Conservation (phyloP, 2,113 vertebrate species). For the Penelope pileata region DNA sequence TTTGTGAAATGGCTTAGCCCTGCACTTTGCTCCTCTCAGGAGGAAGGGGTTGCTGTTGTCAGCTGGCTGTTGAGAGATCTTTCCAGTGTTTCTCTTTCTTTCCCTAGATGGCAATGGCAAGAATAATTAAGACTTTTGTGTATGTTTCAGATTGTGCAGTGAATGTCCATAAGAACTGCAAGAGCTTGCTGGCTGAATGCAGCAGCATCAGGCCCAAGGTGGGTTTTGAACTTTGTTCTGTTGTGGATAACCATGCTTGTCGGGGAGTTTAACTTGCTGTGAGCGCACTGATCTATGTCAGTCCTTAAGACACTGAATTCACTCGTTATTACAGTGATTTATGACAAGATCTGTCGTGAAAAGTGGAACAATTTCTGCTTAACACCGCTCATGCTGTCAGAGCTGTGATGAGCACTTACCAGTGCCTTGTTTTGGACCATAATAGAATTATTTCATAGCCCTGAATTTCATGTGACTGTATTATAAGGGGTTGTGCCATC, state of each 20-base stretch:
- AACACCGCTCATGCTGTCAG: not conserved
- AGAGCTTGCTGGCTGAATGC: slow-evolving; percentile 86
- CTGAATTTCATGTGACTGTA: not conserved
- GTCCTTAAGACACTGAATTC: not conserved
- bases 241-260: not conserved
- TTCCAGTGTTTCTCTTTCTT: not conserved
- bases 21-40: not conserved
- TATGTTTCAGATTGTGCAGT: slow-evolving; percentile 85
- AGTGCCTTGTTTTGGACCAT: fast-evolving
- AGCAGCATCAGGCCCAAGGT: slow-evolving; percentile 86
- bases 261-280: not conserved
- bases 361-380: not conserved
- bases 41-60: not conserved
- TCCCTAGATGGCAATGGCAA: not conserved
- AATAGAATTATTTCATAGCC: not conserved
- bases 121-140: not conserved
- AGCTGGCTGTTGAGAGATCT: not conserved
- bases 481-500: not conserved
- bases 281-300: not conserved
- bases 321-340: not conserved
- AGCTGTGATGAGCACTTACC: not conserved
- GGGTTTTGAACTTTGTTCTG: slow-evolving; percentile 23
- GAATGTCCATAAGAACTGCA: slow-evolving; percentile 92
- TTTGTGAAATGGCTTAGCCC: not conserved
- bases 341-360: not conserved